Evolutionary conservation across 2,888 invertebrate species (phyloP).

Genomic region (Acleris emargana): DNA sequence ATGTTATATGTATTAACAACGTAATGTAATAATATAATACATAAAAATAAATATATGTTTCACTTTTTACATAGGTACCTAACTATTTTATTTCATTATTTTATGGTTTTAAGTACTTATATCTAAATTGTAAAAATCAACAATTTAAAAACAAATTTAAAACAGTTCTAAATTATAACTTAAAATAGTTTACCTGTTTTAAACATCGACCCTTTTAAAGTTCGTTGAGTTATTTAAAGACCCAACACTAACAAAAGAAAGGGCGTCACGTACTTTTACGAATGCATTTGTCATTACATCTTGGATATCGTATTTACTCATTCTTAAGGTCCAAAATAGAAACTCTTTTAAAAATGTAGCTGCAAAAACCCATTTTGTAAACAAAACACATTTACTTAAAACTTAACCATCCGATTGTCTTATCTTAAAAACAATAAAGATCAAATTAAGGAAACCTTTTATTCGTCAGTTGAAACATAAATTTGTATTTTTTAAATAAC

Average conservation of each 20-base stretch:
- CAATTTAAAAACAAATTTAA: no score
- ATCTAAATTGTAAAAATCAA: no score
- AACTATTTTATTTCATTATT: no score
- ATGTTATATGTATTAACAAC: no score
- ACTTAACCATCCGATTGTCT: not conserved
- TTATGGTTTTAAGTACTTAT: no score
- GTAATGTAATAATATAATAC: no score
- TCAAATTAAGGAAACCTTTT: slow-evolving; percentile 40
- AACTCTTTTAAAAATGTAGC: slow-evolving; percentile 4
- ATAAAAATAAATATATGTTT: no score
- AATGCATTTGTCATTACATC: not conserved
- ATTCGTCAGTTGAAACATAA: slow-evolving; percentile 24
- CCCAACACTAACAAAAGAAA: slow-evolving; percentile 66
- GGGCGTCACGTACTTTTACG: slow-evolving; percentile 45
- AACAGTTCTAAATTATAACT: no score
- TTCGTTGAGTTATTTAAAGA: slow-evolving; percentile 66
- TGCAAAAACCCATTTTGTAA: slow-evolving; percentile 10
- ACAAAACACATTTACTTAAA: slow-evolving; percentile 17
- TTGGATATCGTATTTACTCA: slow-evolving; percentile 31
- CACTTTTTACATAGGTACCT: no score
- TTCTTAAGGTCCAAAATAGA: slow-evolving; percentile 32
- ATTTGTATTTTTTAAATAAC: slow-evolving; percentile 47
- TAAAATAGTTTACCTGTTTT: slow-evolving; percentile 11
- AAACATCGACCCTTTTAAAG: slow-evolving; percentile 50
- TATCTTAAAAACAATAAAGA: slow-evolving; percentile 12